Evolutionary conservation across 2,797 vertebrate species (phyloP).

Genomic region (Gadopsis bispinosus): DNA sequence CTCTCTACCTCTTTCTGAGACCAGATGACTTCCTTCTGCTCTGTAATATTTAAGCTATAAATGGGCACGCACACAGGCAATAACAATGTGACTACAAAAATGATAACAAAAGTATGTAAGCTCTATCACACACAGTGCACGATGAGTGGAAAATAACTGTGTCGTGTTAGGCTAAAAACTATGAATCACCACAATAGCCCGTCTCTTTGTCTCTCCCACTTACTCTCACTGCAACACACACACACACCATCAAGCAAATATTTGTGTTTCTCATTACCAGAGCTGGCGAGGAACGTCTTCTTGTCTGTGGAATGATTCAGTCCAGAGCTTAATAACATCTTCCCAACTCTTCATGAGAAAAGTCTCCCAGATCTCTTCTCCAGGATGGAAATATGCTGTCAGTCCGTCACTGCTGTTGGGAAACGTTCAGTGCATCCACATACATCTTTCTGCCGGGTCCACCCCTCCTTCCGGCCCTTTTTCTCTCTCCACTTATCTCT

Average conservation of each 20-base stretch:
- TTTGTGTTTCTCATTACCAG: conserved; percentile 69
- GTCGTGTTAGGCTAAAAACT: conserved; percentile 37
- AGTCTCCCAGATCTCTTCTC: conserved; percentile 32
- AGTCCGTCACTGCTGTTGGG: conserved; percentile 32
- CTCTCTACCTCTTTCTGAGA: conserved; percentile 27
- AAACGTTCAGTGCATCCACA: conserved; percentile 43
- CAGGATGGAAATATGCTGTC: conserved; percentile 45
- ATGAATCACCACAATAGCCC: conserved; percentile 40
- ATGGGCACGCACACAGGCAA: neutral
- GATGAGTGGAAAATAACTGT: conserved; percentile 40
- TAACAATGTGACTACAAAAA: neutral
- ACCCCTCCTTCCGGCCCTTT: conserved; percentile 65
- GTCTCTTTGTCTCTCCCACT: conserved; percentile 40
- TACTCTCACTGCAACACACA: conserved; percentile 17
- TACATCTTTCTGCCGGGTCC: conserved; percentile 53
- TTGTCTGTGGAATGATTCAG: conserved; percentile 37
- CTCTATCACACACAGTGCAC: conserved; percentile 4
- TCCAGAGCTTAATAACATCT: conserved; percentile 55
- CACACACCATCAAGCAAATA: conserved; percentile 35
- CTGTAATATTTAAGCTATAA: conserved; percentile 1
- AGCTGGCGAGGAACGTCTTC: conserved; percentile 34
- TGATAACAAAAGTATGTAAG: neutral
- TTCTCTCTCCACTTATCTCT: conserved; percentile 48
- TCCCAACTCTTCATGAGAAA: conserved; percentile 40
- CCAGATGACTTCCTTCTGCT: conserved; percentile 54